Base-by-base conservation (phyloP, 2,797 vertebrate genomes). In the Cynopterus sphinx region DNA sequence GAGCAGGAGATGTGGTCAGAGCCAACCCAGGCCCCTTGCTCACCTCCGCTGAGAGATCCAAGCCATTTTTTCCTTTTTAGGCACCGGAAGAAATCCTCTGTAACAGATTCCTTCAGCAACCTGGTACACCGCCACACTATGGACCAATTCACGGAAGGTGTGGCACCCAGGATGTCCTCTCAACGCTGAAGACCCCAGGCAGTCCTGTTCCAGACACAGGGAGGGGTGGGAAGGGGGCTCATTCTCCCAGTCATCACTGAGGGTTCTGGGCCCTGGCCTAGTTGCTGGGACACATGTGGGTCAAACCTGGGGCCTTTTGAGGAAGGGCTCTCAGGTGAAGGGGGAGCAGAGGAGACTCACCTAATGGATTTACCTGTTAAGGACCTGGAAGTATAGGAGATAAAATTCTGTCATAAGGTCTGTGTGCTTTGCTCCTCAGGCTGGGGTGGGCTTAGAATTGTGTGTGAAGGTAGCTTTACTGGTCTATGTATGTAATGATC, bases 131-230 rank as follows among this genome's bases (percentile, higher is more conserved):
- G 99, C 93, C 98, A 98, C 90, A 98, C 98, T 53, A 95, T 98
- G 59, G 98, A 98, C 78, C 98, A 97, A 96, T 99, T 99, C 95
- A 99, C 99, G 39, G 99, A 99, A 99, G 99, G 99, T 99, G 97
- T 79, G 11, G 0, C 61, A 21, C 11, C 36, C 3, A 2, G 43
- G 53, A 36, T 21, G 22, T 57, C 59, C 19, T 63, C 75, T 63
- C 28, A 4, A 4, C 43, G 49, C 22, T 0, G 3, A 46, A 9
- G 21, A 43, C 24, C 15, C 53, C 67, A 46, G 78, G 51, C 28
- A 10, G 19, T 53, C 81, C 9, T 0, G 94, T 28, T n/a, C n/a
- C 36, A 51, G 81, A 43, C 39, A 57, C 7, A 9, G 68, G 68
- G 21, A 55, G 17, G 31, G 77, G 15, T 2, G 2, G 71, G 53